A percentile compares a stretch with the other conserved stretches of the same genome.
Evolutionary conservation across 2,888 invertebrate genomes (phyloP).

Genomic region (Sesamia inferens): DNA sequence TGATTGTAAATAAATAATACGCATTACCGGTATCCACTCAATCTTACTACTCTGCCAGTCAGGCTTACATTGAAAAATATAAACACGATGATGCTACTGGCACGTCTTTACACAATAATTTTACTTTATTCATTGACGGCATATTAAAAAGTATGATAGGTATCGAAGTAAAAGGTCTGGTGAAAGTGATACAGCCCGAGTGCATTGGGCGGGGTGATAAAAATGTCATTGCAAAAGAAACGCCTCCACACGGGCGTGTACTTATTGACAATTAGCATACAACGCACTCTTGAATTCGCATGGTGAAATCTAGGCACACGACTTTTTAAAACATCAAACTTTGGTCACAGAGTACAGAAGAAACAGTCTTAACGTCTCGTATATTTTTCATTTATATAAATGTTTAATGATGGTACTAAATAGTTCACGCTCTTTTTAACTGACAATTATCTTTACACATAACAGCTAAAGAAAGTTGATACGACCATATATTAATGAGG

Average conservation of each 20-base stretch:
- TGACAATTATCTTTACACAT: conserved; percentile 26
- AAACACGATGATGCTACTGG: conserved; percentile 31
- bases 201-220: conserved; percentile 69
- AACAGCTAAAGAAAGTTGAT: conserved; percentile 39
- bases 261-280: conserved; percentile 78
- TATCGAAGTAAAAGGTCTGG: conserved; percentile 58
- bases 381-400: conserved; percentile 29
- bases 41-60: conserved; percentile 17
- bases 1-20: conserved; percentile 41
- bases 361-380: conserved; percentile 18
- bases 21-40: conserved; percentile 17
- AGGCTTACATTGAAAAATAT: conserved; percentile 39
- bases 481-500: conserved; percentile 13
- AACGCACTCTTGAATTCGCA: conserved; percentile 73
- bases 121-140: conserved; percentile 12
- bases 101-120: conserved; percentile 39
- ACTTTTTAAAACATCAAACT: conserved; percentile 69
- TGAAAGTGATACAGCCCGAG: conserved; percentile 67
- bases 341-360: conserved; percentile 43
- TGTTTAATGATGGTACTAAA: conserved; percentile 53
- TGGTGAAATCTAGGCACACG: conserved; percentile 75
- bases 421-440: conserved; percentile 46
- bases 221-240: conserved; percentile 74
- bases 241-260: conserved; percentile 67
- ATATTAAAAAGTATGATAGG: conserved; percentile 35